These are phyloP conservation scores for Apomyelois bistriatella DNA, from an alignment of 2,888 invertebrate species.

Conservation along the genomic window DNA sequence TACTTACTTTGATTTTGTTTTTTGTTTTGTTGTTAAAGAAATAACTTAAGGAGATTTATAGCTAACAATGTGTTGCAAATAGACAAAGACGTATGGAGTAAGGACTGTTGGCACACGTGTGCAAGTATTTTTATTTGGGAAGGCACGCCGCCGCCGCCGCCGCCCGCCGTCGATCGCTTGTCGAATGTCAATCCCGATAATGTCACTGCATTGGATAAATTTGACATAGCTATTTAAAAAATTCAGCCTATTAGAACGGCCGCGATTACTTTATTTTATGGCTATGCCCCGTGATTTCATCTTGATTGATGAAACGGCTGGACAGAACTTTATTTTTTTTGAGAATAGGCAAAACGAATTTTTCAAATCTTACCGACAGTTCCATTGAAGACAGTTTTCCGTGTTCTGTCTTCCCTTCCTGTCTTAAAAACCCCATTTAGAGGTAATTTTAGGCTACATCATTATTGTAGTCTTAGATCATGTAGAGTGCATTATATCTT, in stretches of 20 bases:
- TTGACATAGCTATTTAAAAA: background rate
- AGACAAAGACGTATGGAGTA: constrained; percentile 30
- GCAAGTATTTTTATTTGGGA: constrained; percentile 43
- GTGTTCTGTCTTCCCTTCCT: no score
- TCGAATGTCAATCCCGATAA: constrained; percentile 24
- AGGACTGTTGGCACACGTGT: constrained; percentile 34
- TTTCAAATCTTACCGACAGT: no score
- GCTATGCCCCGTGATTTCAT: no score
- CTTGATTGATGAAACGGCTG: no score
- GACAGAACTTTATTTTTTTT: no score
- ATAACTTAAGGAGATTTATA: constrained; percentile 14
- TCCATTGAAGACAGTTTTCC: no score
- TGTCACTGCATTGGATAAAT: constrained; percentile 12
- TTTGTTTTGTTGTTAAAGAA: constrained; percentile 8
- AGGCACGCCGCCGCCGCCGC: constrained; percentile 27
- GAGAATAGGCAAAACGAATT: no score
- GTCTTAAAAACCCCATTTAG: no score
- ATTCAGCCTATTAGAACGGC: no score
- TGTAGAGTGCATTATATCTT: background rate
- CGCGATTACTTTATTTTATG: no score
- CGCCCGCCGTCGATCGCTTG: constrained; percentile 31
- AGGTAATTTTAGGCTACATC: no score
- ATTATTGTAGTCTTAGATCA: no score
- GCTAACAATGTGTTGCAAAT: constrained; percentile 24
- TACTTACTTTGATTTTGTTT: background rate